Conservation (phyloP, 2,113 vertebrate genomes). For the Sprattus sprattus region DNA sequence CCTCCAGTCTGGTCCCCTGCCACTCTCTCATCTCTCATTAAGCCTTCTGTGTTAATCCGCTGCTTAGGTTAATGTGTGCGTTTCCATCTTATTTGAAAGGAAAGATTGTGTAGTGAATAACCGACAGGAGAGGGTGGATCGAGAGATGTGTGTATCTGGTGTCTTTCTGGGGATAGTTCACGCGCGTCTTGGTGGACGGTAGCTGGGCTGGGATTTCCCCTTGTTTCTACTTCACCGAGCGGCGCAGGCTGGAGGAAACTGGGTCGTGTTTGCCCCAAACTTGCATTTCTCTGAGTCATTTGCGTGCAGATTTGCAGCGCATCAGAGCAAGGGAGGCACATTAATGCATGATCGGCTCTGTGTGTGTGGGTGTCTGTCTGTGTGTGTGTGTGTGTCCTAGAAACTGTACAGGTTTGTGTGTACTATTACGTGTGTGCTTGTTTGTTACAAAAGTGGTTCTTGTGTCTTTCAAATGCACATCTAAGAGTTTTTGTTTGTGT, state of each 20-base stretch:
- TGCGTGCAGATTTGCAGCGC: neutral
- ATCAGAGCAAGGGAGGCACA: neutral
- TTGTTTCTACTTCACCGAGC: neutral
- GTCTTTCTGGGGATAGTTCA: neutral
- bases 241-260: neutral
- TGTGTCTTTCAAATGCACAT: neutral
- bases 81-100: no score
- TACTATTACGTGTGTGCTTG: neutral
- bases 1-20: neutral
- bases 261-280: neutral
- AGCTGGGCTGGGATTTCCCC: neutral
- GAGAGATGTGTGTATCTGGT: neutral
- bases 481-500: neutral
- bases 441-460: neutral
- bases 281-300: neutral
- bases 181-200: neutral
- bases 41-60: neutral
- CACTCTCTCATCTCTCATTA: neutral
- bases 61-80: neutral
- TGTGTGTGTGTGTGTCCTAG: neutral
- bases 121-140: no score
- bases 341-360: neutral
- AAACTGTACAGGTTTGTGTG: neutral
- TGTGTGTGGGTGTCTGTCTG: neutral
- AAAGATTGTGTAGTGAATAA: neutral